Evolutionary conservation across 2,113 vertebrate species (phyloP).

Genomic region (Pseudonaja textilis): DNA sequence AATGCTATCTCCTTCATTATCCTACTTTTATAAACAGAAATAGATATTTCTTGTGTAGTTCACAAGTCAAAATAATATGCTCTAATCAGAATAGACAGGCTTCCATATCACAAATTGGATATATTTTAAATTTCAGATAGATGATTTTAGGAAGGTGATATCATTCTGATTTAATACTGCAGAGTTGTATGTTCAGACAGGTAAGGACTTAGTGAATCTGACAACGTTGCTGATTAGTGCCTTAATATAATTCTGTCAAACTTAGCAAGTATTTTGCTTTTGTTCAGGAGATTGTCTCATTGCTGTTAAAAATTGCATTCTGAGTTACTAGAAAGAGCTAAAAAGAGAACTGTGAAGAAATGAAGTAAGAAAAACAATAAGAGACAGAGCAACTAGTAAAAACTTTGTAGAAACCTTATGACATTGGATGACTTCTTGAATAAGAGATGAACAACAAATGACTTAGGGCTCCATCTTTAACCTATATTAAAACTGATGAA

Average conservation of each 20-base stretch:
- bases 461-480: not conserved
- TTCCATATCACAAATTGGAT: not conserved
- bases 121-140: not conserved
- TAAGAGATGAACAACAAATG: not conserved
- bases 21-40: not conserved
- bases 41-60: not conserved
- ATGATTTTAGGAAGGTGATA: not conserved
- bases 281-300: not conserved
- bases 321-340: not conserved
- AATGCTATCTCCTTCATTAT: not conserved
- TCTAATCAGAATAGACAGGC: not conserved
- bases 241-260: not conserved
- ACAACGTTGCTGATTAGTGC: not conserved
- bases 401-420: not conserved
- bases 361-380: not conserved
- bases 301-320: not conserved
- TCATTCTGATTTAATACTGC: not conserved
- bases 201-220: not conserved
- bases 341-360: not conserved
- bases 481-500: not conserved
- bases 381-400: not conserved
- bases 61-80: not conserved
- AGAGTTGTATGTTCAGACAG: not conserved
- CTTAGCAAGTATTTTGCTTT: not conserved
- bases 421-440: not conserved